Conservation (phyloP, 2,888 invertebrate species). For the Taphrorychus bicolor region DNA sequence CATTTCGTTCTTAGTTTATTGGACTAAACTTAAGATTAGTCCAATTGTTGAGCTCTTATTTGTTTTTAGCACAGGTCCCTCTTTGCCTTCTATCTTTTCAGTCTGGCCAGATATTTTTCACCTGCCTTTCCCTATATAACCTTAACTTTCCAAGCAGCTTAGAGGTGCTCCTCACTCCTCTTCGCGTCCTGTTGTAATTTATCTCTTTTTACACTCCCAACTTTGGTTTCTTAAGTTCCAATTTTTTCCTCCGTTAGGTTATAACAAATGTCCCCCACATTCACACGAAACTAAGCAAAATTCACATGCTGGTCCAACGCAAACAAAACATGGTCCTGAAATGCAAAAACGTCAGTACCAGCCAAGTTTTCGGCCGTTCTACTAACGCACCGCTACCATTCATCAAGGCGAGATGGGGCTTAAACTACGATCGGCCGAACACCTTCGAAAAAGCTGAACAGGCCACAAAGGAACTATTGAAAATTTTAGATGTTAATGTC, state of each 20-base stretch:
- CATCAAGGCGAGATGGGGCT: constrained; percentile 55
- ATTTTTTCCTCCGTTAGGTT: constrained; percentile 47
- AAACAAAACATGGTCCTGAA: constrained; percentile 54
- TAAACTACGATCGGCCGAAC: constrained; percentile 52
- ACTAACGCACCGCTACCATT: constrained; percentile 46
- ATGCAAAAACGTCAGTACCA: constrained; percentile 13
- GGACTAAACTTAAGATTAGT: too few relatives aligned
- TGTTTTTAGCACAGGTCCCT: too few relatives aligned
- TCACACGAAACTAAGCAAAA: constrained; percentile 49
- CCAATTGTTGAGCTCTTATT: too few relatives aligned
- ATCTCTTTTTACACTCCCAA: background rate
- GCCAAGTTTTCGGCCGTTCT: constrained; percentile 46
- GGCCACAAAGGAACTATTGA: constrained; percentile 37
- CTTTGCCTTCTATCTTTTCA: too few relatives aligned
- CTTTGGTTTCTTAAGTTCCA: background rate
- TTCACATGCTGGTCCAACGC: constrained; percentile 49
- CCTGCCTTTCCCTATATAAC: too few relatives aligned
- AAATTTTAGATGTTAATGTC: constrained; percentile 35
- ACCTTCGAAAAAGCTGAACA: constrained; percentile 43
- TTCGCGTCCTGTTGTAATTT: background rate
- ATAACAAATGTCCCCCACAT: constrained; percentile 50
- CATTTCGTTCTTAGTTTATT: too few relatives aligned
- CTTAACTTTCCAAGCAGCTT: too few relatives aligned
- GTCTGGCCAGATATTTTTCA: too few relatives aligned
- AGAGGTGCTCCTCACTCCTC: too few relatives aligned